Base-by-base conservation (phyloP, 2,113 vertebrate genomes). In the Odobenus rosmarus region DNA sequence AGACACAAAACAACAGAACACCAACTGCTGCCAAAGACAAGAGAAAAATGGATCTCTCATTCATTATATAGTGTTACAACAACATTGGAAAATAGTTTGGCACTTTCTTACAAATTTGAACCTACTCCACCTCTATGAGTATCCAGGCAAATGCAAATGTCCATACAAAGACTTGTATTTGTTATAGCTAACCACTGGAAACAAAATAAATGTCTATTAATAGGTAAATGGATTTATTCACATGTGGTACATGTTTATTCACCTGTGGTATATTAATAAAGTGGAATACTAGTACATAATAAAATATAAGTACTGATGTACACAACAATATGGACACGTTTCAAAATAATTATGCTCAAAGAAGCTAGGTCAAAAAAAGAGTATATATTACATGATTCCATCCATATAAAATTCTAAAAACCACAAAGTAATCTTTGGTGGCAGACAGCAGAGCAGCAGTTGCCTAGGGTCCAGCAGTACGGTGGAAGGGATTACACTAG, bases 321-420 rank as follows among this genome's bases (percentile, higher is more conserved):
- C 53, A 15, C 57, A 77, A 74, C 77, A 81, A 49, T 8, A 53
- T 46, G 33, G 33, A 84, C n/a, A 87, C 67, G 42, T 87, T 49
- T 87, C 74, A 94, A 88, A 69, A 71, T 69, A 80, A 69, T 57
- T 93, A 77, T 42, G 21, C 46, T 77, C 72, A 85, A 77, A 64
- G 26, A 87, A 80, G 31, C 49, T 49, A 69, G 61, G 69, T 55
- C 9, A 49, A 57, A 74, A 76, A 46, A 8, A 46, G 1, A 28
- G 24, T 69, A 79, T 23, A 46, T 80, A 80, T 51, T 69, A 26
- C 49, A 87, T 19, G 14, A 77, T 79, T 86, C n/a, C n/a, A 93
- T 57, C 33, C 77, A 67, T 86, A 67, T 26, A 42, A 86, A 93
- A 86, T 79, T 87, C 72, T 79, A 87, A 51, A 87, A 93, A 87